Evolutionary conservation across 2,888 invertebrate species (phyloP).

Genomic region (Falcaria lacertinaria): DNA sequence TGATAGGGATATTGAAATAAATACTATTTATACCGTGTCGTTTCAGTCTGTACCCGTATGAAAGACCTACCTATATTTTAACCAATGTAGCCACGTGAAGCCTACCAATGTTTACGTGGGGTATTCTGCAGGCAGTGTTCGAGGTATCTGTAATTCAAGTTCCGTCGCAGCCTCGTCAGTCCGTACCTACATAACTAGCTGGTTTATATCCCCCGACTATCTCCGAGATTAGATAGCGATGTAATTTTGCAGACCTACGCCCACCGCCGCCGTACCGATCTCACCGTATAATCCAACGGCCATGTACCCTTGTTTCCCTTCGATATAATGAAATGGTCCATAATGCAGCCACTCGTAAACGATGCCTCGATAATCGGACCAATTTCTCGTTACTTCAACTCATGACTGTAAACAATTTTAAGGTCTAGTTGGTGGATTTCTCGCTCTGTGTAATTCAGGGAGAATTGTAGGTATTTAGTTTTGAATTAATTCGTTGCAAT

Average conservation of each 20-base stretch:
- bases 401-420: constrained; percentile 3
- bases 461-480: background rate
- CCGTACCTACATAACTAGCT: constrained; percentile 36
- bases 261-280: constrained; percentile 33
- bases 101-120: background rate
- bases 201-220: constrained; percentile 57
- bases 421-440: background rate
- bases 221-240: constrained; percentile 55
- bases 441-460: background rate
- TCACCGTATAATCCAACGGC: constrained; percentile 1
- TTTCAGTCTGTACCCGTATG: too few relatives aligned
- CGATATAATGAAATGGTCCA: constrained; percentile 1
- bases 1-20: too few relatives aligned
- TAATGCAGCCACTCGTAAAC: background rate
- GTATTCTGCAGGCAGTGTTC: constrained; percentile 6
- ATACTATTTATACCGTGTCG: too few relatives aligned
- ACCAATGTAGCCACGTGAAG: too few relatives aligned
- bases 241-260: constrained; percentile 47
- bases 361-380: background rate
- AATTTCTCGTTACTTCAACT: constrained; percentile 4
- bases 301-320: background rate
- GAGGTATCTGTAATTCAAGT: background rate
- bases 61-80: too few relatives aligned
- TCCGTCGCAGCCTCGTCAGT: constrained; percentile 19
- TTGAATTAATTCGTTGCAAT: too few relatives aligned